A percentile compares a stretch with the other conserved stretches of the same genome.
Evolutionary conservation across 2,888 invertebrate species (phyloP).

Genomic region (Calephelis perditalis): DNA sequence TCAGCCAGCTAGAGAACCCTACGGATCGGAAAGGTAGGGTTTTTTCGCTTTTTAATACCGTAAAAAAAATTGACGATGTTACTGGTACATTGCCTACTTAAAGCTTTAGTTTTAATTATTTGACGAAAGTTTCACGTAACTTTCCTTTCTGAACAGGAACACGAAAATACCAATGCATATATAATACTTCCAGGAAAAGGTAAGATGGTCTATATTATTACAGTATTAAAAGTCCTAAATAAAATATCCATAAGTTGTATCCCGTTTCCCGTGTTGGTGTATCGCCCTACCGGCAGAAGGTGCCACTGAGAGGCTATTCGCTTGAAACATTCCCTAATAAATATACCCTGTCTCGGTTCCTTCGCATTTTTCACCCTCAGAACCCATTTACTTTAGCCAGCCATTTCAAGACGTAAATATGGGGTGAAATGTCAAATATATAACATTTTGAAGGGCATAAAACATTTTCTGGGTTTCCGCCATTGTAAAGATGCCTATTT

Average conservation of each 20-base stretch:
- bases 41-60: no score
- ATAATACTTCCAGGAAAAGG: no score
- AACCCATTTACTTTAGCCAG: constrained; percentile 13
- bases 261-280: background rate
- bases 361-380: constrained; percentile 12
- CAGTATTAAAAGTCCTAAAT: background rate
- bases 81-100: no score
- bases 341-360: constrained; percentile 39
- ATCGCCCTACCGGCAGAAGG: background rate
- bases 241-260: background rate
- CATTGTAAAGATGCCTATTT: constrained; percentile 11
- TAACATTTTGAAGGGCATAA: constrained; percentile 13
- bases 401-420: constrained; percentile 12
- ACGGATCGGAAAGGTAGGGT: no score
- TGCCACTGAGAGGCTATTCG: constrained; percentile 40
- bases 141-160: no score
- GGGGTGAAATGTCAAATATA: constrained; percentile 13
- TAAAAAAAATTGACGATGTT: no score
- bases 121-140: no score
- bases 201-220: no score
- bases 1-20: no score
- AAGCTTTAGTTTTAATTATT: no score
- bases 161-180: no score
- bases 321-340: constrained; percentile 58
- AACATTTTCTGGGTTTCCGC: constrained; percentile 11